Percentiles rank a stretch among this genome's conserved stretches.
phyloP scores from a whole-genome alignment of 2,113 vertebrate genomes.

The Gobio gobio region DNA sequence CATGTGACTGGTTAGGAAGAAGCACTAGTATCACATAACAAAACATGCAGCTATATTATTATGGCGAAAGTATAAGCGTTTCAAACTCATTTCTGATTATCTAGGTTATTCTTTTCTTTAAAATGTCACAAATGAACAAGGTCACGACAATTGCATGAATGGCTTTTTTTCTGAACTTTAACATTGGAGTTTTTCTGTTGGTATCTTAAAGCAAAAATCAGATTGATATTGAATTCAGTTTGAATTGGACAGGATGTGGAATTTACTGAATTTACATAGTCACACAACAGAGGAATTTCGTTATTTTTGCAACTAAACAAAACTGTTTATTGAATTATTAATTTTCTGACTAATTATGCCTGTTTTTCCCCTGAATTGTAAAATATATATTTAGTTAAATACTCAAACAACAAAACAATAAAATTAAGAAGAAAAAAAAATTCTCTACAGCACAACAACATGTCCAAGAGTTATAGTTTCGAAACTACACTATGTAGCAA shows the following conservation, averaged over 20 bases:
- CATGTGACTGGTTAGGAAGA: conserved; percentile 24
- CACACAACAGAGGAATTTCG: background rate
- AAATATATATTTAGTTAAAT: background rate
- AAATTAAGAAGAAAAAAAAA: too few relatives aligned
- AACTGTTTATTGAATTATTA: background rate
- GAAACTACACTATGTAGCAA: background rate
- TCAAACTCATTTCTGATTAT: background rate
- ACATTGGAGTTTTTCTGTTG: background rate
- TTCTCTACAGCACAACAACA: background rate
- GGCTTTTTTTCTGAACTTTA: background rate
- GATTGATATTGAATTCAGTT: background rate
- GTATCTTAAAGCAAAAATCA: background rate
- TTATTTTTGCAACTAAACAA: background rate
- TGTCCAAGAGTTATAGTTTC: background rate
- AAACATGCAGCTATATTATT: background rate
- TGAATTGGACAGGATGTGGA: background rate
- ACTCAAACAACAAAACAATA: background rate
- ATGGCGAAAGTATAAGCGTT: too few relatives aligned
- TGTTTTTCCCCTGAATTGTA: background rate
- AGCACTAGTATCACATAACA: background rate
- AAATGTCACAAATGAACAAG: background rate
- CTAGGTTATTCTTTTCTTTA: background rate
- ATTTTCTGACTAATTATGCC: background rate
- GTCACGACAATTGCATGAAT: background rate
- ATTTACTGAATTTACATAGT: background rate